A percentile compares a stretch with the other conserved stretches of the same genome.
These are phyloP conservation scores for Hirundo rustica DNA, from an alignment of 2,797 vertebrate species.

Conservation along the genomic window DNA sequence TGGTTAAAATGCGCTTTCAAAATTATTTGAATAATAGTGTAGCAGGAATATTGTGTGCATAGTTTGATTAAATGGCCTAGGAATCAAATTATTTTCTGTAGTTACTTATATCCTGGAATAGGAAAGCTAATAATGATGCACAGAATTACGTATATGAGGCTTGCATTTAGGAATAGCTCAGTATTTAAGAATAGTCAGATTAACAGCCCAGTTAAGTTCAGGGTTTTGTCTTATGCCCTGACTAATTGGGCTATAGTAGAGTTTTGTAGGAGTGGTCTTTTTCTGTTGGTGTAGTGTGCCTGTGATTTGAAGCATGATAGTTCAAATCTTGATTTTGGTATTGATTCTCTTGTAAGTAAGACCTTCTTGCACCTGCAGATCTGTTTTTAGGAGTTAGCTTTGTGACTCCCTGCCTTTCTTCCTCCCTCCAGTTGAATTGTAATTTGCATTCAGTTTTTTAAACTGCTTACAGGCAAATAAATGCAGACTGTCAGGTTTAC, in stretches of 20 bases:
- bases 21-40: not conserved
- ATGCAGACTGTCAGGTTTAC: not conserved
- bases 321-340: not conserved
- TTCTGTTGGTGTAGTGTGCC: not conserved
- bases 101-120: not conserved
- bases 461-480: not conserved
- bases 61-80: not conserved
- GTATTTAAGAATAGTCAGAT: not conserved
- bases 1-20: not conserved
- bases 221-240: not conserved
- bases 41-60: not conserved
- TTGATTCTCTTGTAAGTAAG: not conserved
- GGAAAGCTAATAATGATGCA: not conserved
- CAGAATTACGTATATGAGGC: fast-evolving
- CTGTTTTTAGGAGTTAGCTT: not conserved
- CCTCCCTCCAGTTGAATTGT: not conserved
- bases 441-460: not conserved
- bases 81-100: not conserved
- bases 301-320: not conserved
- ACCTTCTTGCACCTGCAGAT: not conserved
- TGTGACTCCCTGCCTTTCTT: not conserved
- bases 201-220: not conserved
- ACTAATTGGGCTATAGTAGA: not conserved
- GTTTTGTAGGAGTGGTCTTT: not conserved
- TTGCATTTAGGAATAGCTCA: not conserved